These are phyloP conservation scores for Drosophila neoperkinsi DNA, from an alignment of 2,888 invertebrate genomes.

Conservation along the genomic window DNA sequence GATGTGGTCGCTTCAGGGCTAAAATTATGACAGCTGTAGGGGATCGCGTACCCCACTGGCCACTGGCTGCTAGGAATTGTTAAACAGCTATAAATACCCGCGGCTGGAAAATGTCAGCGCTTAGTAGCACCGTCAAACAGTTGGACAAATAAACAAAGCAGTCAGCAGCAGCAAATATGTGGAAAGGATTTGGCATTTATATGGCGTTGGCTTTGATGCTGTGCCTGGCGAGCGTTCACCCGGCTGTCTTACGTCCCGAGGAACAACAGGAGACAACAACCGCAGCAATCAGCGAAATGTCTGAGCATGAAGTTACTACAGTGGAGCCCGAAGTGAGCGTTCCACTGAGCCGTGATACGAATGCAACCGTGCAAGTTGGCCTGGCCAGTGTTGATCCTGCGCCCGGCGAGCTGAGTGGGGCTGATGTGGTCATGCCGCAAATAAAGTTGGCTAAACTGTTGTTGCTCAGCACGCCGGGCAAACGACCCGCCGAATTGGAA, in stretches of 20 bases:
- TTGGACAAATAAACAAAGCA: constrained; percentile 24
- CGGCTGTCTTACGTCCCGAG: constrained; percentile 56
- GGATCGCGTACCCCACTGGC: constrained; percentile 7
- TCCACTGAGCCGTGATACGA: constrained; percentile 62
- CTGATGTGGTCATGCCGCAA: constrained; percentile 3
- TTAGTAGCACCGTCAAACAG: constrained; percentile 60
- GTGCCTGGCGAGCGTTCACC: constrained; percentile 40
- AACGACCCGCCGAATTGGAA: constrained; percentile 66
- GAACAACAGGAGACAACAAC: constrained; percentile 43
- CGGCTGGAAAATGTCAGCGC: constrained; percentile 37
- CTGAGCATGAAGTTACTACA: constrained; percentile 27
- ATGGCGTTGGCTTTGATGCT: constrained; percentile 31
- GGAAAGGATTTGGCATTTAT: constrained; percentile 46
- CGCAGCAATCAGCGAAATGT: neutral
- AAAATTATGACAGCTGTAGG: constrained; percentile 73
- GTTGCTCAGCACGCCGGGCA: constrained; percentile 77
- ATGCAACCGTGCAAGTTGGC: constrained; percentile 56
- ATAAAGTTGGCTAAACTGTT: constrained; percentile 72
- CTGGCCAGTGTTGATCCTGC: constrained; percentile 59
- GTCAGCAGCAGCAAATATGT: constrained; percentile 52
- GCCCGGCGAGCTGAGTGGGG: constrained; percentile 38
- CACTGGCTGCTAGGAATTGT: constrained; percentile 11
- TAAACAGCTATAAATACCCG: constrained; percentile 51
- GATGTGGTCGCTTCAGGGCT: constrained; percentile 70
- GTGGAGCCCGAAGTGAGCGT: constrained; percentile 29